Conservation (phyloP, 2,797 vertebrate genomes). For the Eremophila alpestris region DNA sequence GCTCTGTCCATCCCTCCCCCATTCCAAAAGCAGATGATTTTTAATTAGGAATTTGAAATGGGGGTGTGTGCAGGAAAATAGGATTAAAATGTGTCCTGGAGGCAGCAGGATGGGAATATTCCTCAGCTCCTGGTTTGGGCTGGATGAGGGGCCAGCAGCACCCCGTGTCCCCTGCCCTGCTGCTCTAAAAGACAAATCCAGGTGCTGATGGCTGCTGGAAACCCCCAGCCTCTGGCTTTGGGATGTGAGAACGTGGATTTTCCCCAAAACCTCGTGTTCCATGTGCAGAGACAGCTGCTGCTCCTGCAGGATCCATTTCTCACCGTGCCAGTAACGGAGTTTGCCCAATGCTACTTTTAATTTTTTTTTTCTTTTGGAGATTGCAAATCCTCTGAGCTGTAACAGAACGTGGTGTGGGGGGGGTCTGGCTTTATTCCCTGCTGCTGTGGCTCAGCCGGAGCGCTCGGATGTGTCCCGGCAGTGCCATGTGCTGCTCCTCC, state of each 20-base stretch:
- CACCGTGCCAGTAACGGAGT: accelerated
- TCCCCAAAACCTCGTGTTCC: accelerated
- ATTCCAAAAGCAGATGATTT: neutral
- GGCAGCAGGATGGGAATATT: neutral
- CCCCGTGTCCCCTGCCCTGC: neutral
- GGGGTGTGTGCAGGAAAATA: neutral
- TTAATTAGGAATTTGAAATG: neutral
- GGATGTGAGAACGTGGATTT: neutral
- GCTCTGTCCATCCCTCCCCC: neutral
- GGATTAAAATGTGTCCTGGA: neutral
- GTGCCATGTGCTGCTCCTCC: neutral
- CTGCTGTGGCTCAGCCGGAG: neutral
- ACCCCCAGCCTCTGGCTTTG: neutral
- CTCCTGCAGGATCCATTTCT: neutral
- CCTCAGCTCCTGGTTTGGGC: neutral
- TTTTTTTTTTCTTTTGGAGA: neutral
- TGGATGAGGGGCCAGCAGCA: accelerated
- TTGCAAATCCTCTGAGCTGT: neutral
- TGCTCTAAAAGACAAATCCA: neutral
- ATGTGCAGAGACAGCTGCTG: neutral
- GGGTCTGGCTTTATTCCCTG: neutral
- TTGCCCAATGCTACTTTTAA: neutral
- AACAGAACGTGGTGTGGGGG: accelerated
- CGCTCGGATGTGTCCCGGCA: neutral
- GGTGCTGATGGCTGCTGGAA: neutral